Evolutionary conservation across 2,888 invertebrate genomes (phyloP).

Genomic region (Beris chalybata): DNA sequence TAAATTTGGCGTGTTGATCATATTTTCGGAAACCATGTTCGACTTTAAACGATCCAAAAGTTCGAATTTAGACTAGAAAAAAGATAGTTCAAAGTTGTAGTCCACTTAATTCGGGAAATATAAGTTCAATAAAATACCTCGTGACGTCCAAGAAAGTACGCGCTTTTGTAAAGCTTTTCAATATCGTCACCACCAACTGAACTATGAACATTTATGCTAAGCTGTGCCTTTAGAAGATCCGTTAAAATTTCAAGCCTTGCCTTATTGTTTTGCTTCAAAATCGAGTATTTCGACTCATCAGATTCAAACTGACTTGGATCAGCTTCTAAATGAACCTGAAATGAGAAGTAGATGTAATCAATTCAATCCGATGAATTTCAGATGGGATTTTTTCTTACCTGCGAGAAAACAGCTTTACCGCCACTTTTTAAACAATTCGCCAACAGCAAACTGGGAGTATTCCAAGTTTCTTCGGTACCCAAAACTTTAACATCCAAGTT

Average conservation of each 20-base stretch:
- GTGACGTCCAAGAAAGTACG: constrained; percentile 75
- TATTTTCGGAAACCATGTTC: constrained; percentile 56
- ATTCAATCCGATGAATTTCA: neutral
- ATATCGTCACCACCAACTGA: neutral
- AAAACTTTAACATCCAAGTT: constrained; percentile 75
- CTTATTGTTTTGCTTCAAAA: constrained; percentile 65
- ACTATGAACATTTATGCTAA: constrained; percentile 54
- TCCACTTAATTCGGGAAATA: neutral
- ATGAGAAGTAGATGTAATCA: constrained; percentile 23
- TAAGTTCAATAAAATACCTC: constrained; percentile 61
- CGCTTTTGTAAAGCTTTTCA: constrained; percentile 58
- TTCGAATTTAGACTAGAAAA: constrained; percentile 68
- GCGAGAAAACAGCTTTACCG: constrained; percentile 79
- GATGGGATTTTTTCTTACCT: constrained; percentile 56
- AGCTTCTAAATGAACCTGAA: constrained; percentile 78
- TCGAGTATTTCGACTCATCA: constrained; percentile 62
- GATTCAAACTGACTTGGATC: constrained; percentile 70
- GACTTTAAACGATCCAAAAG: constrained; percentile 66
- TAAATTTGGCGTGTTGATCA: constrained; percentile 62
- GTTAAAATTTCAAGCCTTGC: constrained; percentile 77
- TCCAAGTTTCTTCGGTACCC: constrained; percentile 85
- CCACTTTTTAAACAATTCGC: constrained; percentile 66
- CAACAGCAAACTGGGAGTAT: constrained; percentile 77
- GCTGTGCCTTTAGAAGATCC: constrained; percentile 71
- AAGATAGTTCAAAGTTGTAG: neutral